Conservation (phyloP, 92 coral and sea anemone species). For the Epizoanthus ramosus region DNA sequence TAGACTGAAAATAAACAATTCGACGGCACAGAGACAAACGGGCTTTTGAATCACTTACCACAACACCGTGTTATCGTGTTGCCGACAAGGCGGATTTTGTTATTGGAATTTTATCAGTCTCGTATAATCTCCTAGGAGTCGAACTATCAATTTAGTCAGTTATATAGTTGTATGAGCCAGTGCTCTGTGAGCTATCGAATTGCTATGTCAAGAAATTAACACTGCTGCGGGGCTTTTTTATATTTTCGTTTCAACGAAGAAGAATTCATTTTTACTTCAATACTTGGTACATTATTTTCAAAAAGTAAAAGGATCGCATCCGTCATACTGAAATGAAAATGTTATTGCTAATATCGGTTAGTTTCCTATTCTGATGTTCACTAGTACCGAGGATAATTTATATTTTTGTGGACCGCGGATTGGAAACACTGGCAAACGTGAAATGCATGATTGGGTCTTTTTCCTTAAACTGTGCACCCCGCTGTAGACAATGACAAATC, state of each 20-base stretch:
- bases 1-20: slow-evolving; percentile 28
- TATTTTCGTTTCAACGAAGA: neutral
- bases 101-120: slow-evolving; percentile 43
- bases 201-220: slow-evolving; percentile 15
- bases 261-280: neutral
- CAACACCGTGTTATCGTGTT: slow-evolving; percentile 2
- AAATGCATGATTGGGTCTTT: slow-evolving; percentile 35
- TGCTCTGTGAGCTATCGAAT: neutral
- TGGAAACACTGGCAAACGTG: slow-evolving; percentile 17
- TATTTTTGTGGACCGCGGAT: slow-evolving; percentile 9
- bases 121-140: slow-evolving; percentile 37
- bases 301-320: slow-evolving; percentile 16
- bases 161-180: neutral
- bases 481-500: slow-evolving; percentile 42
- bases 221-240: slow-evolving; percentile 35
- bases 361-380: neutral
- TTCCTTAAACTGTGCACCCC: slow-evolving; percentile 33
- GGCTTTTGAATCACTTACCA: slow-evolving; percentile 29
- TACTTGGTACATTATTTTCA: slow-evolving; percentile 13
- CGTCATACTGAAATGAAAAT: neutral
- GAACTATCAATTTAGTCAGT: slow-evolving; percentile 13
- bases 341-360: neutral
- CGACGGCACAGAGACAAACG: slow-evolving; percentile 11
- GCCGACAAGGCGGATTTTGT: slow-evolving; percentile 27
- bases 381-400: neutral